Conservation (phyloP, 2,888 invertebrate species). For the Melinopterus prodromus region DNA sequence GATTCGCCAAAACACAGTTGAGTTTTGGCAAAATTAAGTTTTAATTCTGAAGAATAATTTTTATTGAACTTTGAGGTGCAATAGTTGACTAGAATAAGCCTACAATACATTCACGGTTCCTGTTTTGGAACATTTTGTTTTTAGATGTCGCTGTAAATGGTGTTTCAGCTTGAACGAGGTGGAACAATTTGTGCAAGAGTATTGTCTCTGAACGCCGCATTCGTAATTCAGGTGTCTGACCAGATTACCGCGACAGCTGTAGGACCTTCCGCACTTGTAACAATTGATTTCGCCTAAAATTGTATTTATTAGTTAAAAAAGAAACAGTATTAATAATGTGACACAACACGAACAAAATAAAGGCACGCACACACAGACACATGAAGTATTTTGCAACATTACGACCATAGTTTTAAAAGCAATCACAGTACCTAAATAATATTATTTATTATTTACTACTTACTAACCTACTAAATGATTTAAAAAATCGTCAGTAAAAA, state of each 20-base stretch:
- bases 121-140: background rate
- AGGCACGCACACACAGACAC: too few relatives aligned
- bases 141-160: background rate
- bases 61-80: background rate
- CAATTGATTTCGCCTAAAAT: background rate
- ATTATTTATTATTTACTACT: too few relatives aligned
- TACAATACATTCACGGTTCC: background rate
- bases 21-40: too few relatives aligned
- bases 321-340: too few relatives aligned
- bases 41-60: conserved; percentile 17
- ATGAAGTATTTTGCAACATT: too few relatives aligned
- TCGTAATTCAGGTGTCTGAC: conserved; percentile 25
- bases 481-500: too few relatives aligned
- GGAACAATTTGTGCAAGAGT: background rate
- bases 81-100: conserved; percentile 4
- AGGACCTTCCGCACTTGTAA: conserved; percentile 23
- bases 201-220: background rate
- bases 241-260: conserved; percentile 11
- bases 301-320: background rate
- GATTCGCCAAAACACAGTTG: too few relatives aligned
- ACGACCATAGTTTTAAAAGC: too few relatives aligned
- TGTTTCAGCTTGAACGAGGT: background rate
- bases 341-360: too few relatives aligned
- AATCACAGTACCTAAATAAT: too few relatives aligned
- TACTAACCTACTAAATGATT: too few relatives aligned